A percentile compares a stretch with the other conserved stretches of the same genome.
Evolutionary conservation across 1,140 invertebrate genomes (phyloP).

Genomic region (Lucilia sericata): DNA sequence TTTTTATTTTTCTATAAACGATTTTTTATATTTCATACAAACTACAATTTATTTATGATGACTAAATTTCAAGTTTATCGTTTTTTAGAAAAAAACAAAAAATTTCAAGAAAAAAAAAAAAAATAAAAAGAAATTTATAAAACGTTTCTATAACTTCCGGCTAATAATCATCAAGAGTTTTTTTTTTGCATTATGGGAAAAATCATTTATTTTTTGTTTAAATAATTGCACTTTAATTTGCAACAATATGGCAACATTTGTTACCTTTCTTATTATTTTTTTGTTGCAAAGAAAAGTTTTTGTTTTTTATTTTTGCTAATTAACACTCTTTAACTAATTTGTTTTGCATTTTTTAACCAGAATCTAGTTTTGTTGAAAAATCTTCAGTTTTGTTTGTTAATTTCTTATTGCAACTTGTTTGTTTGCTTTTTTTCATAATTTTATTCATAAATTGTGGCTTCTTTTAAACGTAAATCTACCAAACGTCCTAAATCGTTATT

Average conservation of each 20-base stretch:
- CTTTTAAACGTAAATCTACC: neutral
- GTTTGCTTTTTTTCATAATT: neutral
- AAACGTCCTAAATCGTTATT: neutral
- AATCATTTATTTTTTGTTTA: neutral
- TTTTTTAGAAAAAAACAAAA: neutral
- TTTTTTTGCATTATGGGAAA: neutral
- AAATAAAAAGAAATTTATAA: neutral
- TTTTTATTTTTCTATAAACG: neutral
- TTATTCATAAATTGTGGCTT: neutral
- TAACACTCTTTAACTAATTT: constrained; percentile 8
- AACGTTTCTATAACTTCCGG: neutral
- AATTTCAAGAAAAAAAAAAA: constrained; percentile 22
- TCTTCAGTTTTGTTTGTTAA: neutral
- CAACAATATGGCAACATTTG: neutral
- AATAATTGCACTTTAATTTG: neutral
- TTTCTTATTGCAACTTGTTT: neutral
- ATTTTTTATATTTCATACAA: neutral
- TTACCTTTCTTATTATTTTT: neutral
- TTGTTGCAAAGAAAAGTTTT: neutral
- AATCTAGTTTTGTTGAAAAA: neutral
- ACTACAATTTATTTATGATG: too few species aligned
- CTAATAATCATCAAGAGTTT: neutral
- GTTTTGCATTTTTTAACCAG: neutral
- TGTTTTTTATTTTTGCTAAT: neutral
- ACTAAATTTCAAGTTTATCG: constrained; percentile 27